These are phyloP conservation scores for Cataglyphis livida DNA, from an alignment of 2,888 invertebrate species.

Conservation along the genomic window DNA sequence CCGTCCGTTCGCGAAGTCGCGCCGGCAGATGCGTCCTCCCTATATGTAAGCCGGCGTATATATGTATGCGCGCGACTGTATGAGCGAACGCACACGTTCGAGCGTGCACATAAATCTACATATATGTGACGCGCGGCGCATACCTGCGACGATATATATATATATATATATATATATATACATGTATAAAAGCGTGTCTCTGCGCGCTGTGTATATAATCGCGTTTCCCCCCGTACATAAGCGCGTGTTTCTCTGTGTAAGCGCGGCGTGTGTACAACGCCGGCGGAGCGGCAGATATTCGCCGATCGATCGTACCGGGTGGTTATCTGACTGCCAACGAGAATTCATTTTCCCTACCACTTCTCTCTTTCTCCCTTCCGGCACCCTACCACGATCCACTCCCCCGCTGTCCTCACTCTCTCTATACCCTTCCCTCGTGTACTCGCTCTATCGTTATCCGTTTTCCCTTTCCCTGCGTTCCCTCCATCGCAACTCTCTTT, in stretches of 20 bases:
- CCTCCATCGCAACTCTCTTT: slow-evolving; percentile 45
- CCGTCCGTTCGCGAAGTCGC: slow-evolving; percentile 65
- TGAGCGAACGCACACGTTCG: slow-evolving; percentile 20
- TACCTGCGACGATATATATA: slow-evolving; percentile 55
- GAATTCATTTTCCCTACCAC: slow-evolving; percentile 80
- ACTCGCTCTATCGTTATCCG: slow-evolving; percentile 39
- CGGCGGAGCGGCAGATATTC: slow-evolving; percentile 77
- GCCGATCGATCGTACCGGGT: slow-evolving; percentile 81
- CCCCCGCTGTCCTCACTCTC: neutral
- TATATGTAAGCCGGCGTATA: slow-evolving; percentile 38
- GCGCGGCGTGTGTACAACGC: slow-evolving; percentile 69
- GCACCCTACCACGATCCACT: neutral
- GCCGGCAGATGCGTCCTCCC: slow-evolving; percentile 62
- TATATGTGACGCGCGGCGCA: slow-evolving; percentile 50
- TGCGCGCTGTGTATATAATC: slow-evolving; percentile 63
- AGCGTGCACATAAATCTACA: slow-evolving; percentile 36
- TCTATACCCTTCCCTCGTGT: slow-evolving; percentile 9
- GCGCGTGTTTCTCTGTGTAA: slow-evolving; percentile 67
- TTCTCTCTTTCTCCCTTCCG: slow-evolving; percentile 30
- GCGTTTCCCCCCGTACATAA: slow-evolving; percentile 65
- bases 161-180: neutral
- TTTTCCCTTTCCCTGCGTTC: slow-evolving; percentile 37
- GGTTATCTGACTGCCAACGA: slow-evolving; percentile 80
- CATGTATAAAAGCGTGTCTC: slow-evolving; percentile 31
- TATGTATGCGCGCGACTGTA: slow-evolving; percentile 29